phyloP scores from a whole-genome alignment of 2,113 vertebrate genomes.

The Gymnorhina tibicen region DNA sequence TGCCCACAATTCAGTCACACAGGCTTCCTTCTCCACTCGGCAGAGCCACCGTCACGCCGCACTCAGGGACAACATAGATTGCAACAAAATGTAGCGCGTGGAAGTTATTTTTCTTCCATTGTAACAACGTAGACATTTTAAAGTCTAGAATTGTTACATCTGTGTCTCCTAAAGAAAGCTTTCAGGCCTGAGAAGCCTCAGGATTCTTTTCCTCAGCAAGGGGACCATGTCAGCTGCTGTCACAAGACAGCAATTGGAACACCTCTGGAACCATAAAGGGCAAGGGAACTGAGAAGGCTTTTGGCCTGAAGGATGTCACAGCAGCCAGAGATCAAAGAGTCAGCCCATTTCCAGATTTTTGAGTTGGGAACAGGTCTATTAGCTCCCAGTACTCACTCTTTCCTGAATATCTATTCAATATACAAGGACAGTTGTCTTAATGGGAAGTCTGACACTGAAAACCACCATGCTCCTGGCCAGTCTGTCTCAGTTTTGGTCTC shows the following conservation, averaged over 20 bases:
- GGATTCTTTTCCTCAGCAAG: not conserved
- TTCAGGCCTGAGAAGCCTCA: not conserved
- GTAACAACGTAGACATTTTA: not conserved
- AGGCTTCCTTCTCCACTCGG: fast-evolving
- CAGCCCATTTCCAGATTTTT: constrained; percentile 27
- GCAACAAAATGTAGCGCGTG: not conserved
- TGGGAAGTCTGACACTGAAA: constrained; percentile 1
- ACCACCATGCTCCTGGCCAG: not conserved
- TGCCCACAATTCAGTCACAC: fast-evolving
- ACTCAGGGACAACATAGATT: fast-evolving
- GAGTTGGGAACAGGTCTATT: constrained; percentile 31
- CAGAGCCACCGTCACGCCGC: fast-evolving
- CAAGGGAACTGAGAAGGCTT: not conserved
- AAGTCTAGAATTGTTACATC: not conserved
- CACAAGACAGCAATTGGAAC: not conserved
- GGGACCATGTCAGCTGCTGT: not conserved
- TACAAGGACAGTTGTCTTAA: not conserved
- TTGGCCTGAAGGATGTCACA: not conserved
- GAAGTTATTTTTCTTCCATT: not conserved
- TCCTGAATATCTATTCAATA: not conserved
- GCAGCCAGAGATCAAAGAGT: constrained; percentile 32
- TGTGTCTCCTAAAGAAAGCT: not conserved
- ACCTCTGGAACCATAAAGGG: not conserved
- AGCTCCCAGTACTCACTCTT: not conserved
- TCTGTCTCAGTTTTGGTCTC: not conserved